Evolutionary conservation across 2,888 invertebrate genomes (phyloP), one percentile per base, ranked within the genome.

Genomic region (Nomada fucata): DNA sequence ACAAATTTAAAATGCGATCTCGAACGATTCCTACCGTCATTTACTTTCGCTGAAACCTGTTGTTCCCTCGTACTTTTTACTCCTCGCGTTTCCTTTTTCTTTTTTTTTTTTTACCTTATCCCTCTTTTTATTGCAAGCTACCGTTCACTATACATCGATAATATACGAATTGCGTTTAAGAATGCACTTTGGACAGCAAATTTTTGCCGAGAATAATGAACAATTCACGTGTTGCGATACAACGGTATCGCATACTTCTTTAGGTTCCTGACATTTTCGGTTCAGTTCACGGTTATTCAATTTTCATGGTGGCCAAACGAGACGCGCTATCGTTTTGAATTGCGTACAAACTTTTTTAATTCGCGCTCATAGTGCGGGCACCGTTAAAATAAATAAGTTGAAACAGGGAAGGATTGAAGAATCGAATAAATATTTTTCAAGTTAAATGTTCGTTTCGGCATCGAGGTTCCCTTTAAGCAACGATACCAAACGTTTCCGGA

Each of bases 1-100:
- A 84, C 84, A 79, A 88, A 89, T 89, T 88, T 88, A 82, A 89
- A 89, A 84, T 63, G 57, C 67, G 73, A 84, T 76, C 55, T 71
- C 79, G 55, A 72, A 60, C 69, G 77, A 74, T 76, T 52, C 74
- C 59, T 65, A 70, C 65, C 69, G 61, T 65, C 77, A 52, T 83
- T 83, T 78, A 85, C 86, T 82, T 86, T 88, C 86, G 68, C 84
- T 76, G 75, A 68, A 79, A 75, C 72, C 76, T 77, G 75, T 65
- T 65, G 60, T 73, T 69, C 61, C 63, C 60, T 79, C 57, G 44
- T 74, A 53, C 73, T 67, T 76, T 74, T 74, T 78, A 26, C 47
- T 59, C 50, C 72, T 44, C 47, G 42, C 55, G 47, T 69, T 36
- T 53, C 59, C 18, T 50, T 60, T 13, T 73, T 63, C 53, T 26